These are phyloP conservation scores for Calidris pugnax DNA, from an alignment of 2,113 vertebrate species.

Conservation along the genomic window DNA sequence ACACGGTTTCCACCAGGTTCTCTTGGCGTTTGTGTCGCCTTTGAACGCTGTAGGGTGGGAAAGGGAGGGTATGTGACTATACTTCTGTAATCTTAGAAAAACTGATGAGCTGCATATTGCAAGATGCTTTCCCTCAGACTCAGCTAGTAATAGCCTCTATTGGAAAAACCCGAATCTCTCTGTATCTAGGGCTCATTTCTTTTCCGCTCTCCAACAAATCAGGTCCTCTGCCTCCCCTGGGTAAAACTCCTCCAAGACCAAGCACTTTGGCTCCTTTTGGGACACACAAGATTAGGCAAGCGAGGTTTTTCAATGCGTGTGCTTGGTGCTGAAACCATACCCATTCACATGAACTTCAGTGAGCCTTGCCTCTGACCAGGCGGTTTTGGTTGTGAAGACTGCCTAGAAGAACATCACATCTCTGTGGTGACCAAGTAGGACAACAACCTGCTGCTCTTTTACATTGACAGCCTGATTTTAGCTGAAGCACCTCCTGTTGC, in stretches of 20 bases:
- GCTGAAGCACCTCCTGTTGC: background rate
- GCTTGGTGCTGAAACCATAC: background rate
- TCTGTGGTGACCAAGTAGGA: background rate
- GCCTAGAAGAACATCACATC: background rate
- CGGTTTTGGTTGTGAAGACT: no score
- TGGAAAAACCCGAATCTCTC: background rate
- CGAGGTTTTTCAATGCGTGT: rapidly evolving
- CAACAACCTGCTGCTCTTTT: background rate
- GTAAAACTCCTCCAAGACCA: background rate
- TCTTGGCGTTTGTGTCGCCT: background rate
- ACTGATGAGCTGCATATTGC: rapidly evolving
- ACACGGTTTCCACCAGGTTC: background rate
- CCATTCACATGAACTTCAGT: background rate
- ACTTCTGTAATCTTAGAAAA: background rate
- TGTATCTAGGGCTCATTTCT: background rate
- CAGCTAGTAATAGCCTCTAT: rapidly evolving
- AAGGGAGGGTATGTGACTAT: rapidly evolving
- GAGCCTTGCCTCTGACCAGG: background rate
- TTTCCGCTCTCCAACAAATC: background rate
- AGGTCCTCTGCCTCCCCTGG: background rate
- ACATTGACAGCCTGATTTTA: background rate
- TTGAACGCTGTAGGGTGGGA: background rate
- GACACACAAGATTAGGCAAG: rapidly evolving
- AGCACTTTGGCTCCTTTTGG: background rate
- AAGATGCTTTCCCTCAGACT: background rate